Conservation (phyloP, 37 sponge, comb jelly and placozoan genomes). For the Diacarnus erythraeanus region DNA sequence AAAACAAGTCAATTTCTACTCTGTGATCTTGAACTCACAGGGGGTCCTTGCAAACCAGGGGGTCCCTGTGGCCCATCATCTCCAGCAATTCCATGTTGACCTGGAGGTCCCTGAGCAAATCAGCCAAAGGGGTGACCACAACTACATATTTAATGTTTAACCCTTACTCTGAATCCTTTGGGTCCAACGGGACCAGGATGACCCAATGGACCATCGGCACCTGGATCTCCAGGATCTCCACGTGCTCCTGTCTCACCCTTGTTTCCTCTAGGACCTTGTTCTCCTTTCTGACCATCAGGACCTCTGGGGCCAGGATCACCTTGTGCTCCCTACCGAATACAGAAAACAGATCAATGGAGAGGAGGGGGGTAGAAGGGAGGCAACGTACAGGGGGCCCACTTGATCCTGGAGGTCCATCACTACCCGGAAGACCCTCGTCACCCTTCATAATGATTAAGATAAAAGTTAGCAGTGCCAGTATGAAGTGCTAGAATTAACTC, state of each 20-base stretch:
- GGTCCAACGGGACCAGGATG: conserved; percentile 49
- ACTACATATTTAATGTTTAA: background rate
- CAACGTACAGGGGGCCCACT: conserved; percentile 49
- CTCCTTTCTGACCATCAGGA: conserved; percentile 61
- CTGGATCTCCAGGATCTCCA: conserved; percentile 51
- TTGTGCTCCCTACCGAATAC: conserved; percentile 30
- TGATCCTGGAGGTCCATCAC: conserved; percentile 57
- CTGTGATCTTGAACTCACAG: conserved; percentile 24
- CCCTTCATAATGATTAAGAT: conserved; percentile 19
- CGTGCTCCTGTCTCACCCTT: conserved; percentile 45
- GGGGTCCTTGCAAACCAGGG: conserved; percentile 58
- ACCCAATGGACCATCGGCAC: conserved; percentile 52
- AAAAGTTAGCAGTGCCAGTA: background rate
- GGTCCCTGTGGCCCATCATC: conserved; percentile 48
- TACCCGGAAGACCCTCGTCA: conserved; percentile 53
- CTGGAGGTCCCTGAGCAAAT: conserved; percentile 31
- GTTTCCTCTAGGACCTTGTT: conserved; percentile 54
- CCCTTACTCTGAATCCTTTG: conserved; percentile 49
- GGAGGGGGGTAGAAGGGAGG: background rate
- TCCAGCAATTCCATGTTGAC: conserved; percentile 44
- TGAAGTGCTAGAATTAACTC: conserved; percentile 11
- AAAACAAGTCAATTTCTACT: background rate
- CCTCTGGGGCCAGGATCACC: conserved; percentile 55
- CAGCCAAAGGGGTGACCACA: background rate
- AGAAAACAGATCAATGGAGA: background rate